These are phyloP conservation scores for Aethina tumida DNA, from an alignment of 1,140 invertebrate species.

Conservation along the genomic window DNA sequence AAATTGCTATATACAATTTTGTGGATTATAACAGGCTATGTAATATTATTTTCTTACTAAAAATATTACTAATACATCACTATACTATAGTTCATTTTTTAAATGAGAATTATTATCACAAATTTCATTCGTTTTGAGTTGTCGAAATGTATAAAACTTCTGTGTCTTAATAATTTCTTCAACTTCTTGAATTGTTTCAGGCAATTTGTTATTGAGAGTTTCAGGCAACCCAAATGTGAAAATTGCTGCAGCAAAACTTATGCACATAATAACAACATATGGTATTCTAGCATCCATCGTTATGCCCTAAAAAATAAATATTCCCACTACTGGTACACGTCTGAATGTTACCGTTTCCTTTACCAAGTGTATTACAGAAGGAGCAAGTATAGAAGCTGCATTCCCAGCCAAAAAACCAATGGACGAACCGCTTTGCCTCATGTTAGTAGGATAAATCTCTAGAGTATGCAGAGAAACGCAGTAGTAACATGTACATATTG, in stretches of 20 bases:
- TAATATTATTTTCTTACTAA: too few relatives aligned
- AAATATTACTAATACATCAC: too few relatives aligned
- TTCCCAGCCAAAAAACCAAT: conserved; percentile 50
- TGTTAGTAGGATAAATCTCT: conserved; percentile 58
- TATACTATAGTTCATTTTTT: too few relatives aligned
- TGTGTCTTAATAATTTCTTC: conserved; percentile 56
- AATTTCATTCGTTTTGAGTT: too few relatives aligned
- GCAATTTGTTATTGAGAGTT: conserved; percentile 56
- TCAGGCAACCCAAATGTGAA: conserved; percentile 56
- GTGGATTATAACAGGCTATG: too few relatives aligned
- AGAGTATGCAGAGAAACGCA: conserved; percentile 55
- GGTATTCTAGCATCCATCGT: conserved; percentile 37
- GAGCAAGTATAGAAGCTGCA: conserved; percentile 49
- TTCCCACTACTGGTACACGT: not conserved
- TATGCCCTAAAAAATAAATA: conserved; percentile 21
- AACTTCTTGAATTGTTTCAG: conserved; percentile 60
- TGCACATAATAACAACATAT: conserved; percentile 44
- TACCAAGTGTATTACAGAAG: conserved; percentile 65
- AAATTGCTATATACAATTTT: too few relatives aligned
- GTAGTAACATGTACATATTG: conserved; percentile 51
- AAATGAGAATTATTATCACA: too few relatives aligned
- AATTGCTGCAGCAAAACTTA: conserved; percentile 45
- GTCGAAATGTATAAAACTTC: conserved; percentile 43
- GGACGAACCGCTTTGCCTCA: conserved; percentile 54
- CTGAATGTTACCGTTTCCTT: too few relatives aligned